Conservation (phyloP, 2,113 vertebrate species). For the Coptodon rendalli region DNA sequence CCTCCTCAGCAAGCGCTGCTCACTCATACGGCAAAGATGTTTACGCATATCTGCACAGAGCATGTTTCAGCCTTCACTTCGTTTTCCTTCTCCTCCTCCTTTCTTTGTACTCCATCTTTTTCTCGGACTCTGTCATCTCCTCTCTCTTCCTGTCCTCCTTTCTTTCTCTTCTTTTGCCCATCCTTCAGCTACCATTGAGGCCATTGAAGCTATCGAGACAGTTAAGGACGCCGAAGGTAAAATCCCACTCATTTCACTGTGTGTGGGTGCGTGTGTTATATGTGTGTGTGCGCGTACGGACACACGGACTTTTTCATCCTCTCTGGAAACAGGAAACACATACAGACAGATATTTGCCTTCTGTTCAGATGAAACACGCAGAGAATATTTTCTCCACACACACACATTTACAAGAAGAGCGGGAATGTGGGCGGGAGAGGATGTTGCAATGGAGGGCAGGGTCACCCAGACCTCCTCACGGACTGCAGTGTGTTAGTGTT, state of each 20-base stretch:
- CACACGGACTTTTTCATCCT: neutral
- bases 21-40: neutral
- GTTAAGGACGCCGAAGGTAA: constrained; percentile 76
- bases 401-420: constrained; percentile 1
- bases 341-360: neutral
- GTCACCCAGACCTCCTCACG: neutral
- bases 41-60: constrained; percentile 35
- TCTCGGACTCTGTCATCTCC: constrained; percentile 20
- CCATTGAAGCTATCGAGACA: constrained; percentile 77
- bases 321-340: neutral
- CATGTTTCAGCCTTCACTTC: constrained; percentile 68
- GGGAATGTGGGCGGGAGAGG: constrained; percentile 19
- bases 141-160: constrained; percentile 20
- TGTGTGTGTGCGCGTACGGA: neutral
- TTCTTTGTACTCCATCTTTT: constrained; percentile 30
- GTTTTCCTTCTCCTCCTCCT: constrained; percentile 33
- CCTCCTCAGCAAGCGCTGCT: neutral
- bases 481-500: constrained; percentile 11
- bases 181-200: constrained; percentile 75
- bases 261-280: neutral
- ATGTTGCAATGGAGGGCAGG: neutral
- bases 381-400: neutral
- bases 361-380: neutral
- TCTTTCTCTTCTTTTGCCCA: constrained; percentile 36
- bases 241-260: constrained; percentile 52